Base-by-base conservation (phyloP, 2,113 vertebrate genomes). In the Corythaeola cristata region DNA sequence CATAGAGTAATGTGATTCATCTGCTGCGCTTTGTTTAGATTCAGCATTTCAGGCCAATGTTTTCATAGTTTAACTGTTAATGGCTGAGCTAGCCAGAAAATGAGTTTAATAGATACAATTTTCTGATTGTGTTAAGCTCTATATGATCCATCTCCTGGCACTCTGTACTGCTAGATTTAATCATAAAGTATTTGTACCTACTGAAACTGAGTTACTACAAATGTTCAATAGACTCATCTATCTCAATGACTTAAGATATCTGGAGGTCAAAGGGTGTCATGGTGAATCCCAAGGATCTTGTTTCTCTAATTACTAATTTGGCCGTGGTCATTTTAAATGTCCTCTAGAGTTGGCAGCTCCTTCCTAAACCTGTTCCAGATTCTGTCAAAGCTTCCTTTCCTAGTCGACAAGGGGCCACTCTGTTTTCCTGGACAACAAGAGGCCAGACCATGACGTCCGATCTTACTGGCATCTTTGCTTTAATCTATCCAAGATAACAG, bases 221-320 rank as follows among this genome's bases (percentile, higher is more conserved):
- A 73, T 91, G 69, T 79, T 90, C 67, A 83, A 21, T 32, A 77
- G 62, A 52, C 44, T 92, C 62, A 79, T 95, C 96, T 96, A 87
- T 92, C 94, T 96, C 83, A 85, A 80, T 85, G 80, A 77, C 80
- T 93, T 94, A 44, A 45, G 89, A 50, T 60, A 85, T 20, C 26
- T 45, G 30, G 69, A 96, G 96, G 88, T 97, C 97, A 95, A 26
- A 88, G 41, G 39, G 63, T 44, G 89, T 95, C 19, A 1, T 1
- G 3, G 76, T 80, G 78, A 32, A 30, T 91, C 66, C 62, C 92
- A 82, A 75, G 26, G 47, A 89, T 84, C 83, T 84, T 86, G 82
- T 88, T 87, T 83, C 60, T 96, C 66, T 96, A 89, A 89, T 94
- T 94, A 92, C 74, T 90, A 64, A 94, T 88, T 96, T 97, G 81